phyloP scores from a whole-genome alignment of 2,888 invertebrate species.

The Diaphora mendica region DNA sequence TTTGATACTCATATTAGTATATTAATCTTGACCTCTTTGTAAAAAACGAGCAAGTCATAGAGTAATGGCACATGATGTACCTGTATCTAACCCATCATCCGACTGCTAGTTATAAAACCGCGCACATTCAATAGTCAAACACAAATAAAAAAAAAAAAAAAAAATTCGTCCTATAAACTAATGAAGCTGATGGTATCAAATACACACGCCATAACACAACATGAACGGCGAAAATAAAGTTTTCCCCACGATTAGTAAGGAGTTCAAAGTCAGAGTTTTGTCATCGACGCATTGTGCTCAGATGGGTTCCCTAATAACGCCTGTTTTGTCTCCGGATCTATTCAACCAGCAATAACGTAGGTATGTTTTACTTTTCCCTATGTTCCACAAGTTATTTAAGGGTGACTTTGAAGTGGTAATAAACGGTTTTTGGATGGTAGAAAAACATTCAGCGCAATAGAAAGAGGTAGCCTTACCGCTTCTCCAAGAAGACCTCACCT shows the following conservation, averaged over 20 bases:
- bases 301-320: conserved; percentile 74
- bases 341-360: conserved; percentile 40
- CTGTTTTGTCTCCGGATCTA: conserved; percentile 54
- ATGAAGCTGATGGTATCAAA: conserved; percentile 41
- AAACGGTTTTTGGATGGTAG: neutral
- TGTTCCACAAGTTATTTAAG: conserved; percentile 19
- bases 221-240: conserved; percentile 76
- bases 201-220: conserved; percentile 41
- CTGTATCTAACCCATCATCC: no score
- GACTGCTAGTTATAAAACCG: no score
- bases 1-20: no score
- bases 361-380: conserved; percentile 24
- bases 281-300: conserved; percentile 75
- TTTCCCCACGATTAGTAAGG: conserved; percentile 83
- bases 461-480: no score
- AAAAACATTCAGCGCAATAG: no score
- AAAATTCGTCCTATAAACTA: no score
- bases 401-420: conserved; percentile 9
- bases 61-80: no score
- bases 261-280: conserved; percentile 83
- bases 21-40: no score
- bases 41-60: no score
- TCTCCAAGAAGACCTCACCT: no score
- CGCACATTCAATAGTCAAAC: no score
- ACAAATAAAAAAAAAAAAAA: no score